phyloP scores from a whole-genome alignment of 2,888 invertebrate species.

The Eupithecia tripunctaria region DNA sequence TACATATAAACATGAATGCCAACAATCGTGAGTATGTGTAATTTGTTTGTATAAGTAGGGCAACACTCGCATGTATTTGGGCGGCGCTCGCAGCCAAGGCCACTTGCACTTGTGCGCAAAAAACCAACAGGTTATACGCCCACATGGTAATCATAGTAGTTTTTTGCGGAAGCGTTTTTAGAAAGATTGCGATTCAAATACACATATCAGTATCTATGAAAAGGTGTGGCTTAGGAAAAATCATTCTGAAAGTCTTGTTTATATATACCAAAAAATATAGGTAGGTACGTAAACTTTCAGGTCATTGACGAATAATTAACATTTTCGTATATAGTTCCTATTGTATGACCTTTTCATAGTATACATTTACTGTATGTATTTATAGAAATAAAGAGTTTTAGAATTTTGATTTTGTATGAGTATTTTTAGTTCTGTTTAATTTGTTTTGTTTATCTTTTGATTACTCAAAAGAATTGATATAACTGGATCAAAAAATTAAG shows the following conservation, averaged over 20 bases:
- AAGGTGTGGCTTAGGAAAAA: not conserved
- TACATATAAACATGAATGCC: not conserved
- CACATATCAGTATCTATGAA: not conserved
- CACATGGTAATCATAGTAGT: constrained; percentile 56
- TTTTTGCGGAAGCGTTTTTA: constrained; percentile 44
- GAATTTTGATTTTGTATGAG: too few species aligned
- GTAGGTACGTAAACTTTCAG: too few species aligned
- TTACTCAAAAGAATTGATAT: not conserved
- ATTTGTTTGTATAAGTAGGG: constrained; percentile 53
- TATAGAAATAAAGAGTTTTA: too few species aligned
- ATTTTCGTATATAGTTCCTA: too few species aligned
- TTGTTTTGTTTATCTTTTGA: not conserved
- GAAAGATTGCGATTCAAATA: not conserved
- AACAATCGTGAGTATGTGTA: constrained; percentile 37
- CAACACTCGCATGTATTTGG: constrained; percentile 59
- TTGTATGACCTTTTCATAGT: too few species aligned
- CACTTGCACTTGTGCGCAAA: constrained; percentile 77
- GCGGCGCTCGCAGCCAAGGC: constrained; percentile 76
- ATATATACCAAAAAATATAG: too few species aligned
- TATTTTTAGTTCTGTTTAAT: not conserved
- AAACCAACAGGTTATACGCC: constrained; percentile 75
- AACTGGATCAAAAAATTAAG: not conserved
- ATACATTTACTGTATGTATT: too few species aligned
- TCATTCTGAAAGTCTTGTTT: too few species aligned
- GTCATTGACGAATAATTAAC: too few species aligned